These are phyloP conservation scores for Coptodon rendalli DNA, from an alignment of 2,113 vertebrate species.

Conservation along the genomic window DNA sequence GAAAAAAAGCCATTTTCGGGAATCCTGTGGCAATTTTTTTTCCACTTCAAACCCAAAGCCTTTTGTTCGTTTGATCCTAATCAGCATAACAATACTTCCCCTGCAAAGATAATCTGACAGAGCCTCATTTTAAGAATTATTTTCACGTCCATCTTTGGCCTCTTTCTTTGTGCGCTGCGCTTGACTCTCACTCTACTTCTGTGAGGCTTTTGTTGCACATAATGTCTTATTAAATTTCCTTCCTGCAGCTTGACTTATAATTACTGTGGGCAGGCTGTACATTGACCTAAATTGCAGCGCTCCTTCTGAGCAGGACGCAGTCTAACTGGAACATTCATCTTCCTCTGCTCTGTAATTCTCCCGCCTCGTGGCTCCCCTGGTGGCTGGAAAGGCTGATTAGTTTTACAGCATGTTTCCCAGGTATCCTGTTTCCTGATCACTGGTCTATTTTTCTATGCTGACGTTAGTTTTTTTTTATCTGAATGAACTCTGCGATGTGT, in stretches of 20 bases:
- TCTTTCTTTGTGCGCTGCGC: background rate
- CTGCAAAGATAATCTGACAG: background rate
- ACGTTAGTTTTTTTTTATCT: background rate
- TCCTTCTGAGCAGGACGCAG: background rate
- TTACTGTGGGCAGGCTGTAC: background rate
- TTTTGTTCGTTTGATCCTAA: background rate
- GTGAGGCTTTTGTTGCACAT: background rate
- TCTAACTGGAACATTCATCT: background rate
- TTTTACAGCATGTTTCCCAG: background rate
- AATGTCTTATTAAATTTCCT: conserved; percentile 1
- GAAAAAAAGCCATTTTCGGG: fast-evolving
- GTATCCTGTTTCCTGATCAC: background rate
- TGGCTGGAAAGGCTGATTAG: background rate
- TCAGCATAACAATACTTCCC: background rate
- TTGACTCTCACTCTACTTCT: background rate
- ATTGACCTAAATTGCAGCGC: background rate
- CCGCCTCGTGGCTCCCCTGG: background rate
- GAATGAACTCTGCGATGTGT: background rate
- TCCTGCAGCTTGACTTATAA: background rate
- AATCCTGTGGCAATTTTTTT: background rate
- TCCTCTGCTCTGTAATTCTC: background rate
- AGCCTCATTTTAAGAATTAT: background rate
- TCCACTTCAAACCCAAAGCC: background rate
- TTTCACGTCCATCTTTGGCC: background rate
- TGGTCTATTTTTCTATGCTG: no score